Evolutionary conservation across 2,797 vertebrate genomes (phyloP).

Genomic region (Salarias fasciatus): DNA sequence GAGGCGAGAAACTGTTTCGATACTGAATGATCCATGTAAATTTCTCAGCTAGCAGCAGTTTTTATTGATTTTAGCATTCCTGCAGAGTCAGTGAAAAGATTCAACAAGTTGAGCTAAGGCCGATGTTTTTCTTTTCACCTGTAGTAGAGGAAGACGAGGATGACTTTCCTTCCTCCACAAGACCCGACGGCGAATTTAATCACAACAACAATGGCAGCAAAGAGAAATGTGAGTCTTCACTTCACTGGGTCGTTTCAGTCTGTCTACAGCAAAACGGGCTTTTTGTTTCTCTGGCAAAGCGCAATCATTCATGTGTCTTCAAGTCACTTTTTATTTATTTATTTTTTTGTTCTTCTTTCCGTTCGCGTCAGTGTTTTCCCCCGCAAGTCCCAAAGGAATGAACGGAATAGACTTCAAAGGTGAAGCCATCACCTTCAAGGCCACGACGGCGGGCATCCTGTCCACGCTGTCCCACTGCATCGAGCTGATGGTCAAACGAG

Average conservation of each 20-base stretch:
- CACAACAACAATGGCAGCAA: slow-evolving; percentile 93
- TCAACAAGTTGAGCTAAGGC: neutral
- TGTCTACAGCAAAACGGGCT: too few species aligned
- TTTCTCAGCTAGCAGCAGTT: too few species aligned
- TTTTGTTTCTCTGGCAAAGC: slow-evolving; percentile 1
- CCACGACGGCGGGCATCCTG: slow-evolving; percentile 96
- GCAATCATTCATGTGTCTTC: neutral
- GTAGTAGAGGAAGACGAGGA: slow-evolving; percentile 95
- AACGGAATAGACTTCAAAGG: slow-evolving; percentile 98
- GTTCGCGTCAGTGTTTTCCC: slow-evolving; percentile 81
- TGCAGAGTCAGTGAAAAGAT: neutral
- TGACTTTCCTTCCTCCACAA: slow-evolving; percentile 87
- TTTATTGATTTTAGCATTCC: too few species aligned
- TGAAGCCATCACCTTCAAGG: slow-evolving; percentile 98
- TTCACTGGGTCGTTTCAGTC: too few species aligned
- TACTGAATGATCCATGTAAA: too few species aligned
- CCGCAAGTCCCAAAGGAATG: slow-evolving; percentile 88
- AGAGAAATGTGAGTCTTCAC: slow-evolving; percentile 90
- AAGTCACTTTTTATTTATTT: too few species aligned
- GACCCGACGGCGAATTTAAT: slow-evolving; percentile 88
- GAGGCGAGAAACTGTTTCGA: too few species aligned
- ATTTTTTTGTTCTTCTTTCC: slow-evolving; percentile 1
- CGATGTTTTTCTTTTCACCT: slow-evolving; percentile 56
- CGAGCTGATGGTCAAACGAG: slow-evolving; percentile 95
- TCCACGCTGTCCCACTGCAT: slow-evolving; percentile 97